Evolutionary conservation across 2,888 invertebrate species (phyloP), one percentile per base, ranked within the genome.

Genomic region (Xanthia icteritia): DNA sequence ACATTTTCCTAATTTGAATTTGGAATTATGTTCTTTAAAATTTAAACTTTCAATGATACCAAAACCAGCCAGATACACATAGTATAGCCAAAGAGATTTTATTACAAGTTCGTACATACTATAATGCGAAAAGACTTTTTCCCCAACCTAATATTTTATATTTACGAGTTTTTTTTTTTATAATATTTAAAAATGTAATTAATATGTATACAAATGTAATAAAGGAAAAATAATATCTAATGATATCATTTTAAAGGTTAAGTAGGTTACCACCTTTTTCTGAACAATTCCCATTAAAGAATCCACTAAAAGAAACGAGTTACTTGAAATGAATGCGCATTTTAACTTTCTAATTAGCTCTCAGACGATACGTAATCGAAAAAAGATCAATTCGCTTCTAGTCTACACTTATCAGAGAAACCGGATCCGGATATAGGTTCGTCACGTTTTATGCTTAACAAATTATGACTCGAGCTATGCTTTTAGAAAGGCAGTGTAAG

Each of bases 311-410:
- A 48, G 20, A 48, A 48, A 39, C 31, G n/a, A 63, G 45, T 71
- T 15, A 20, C 27, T 45, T 51, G 23, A 23, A 9, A 56, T n/a
- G n/a, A 17, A 60, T 31, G 27, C 60, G 60, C 39, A 48, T 77
- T 68, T 36, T 36, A 75, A 79, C 84, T 79, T 82, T 82, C 83
- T 74, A 77, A 72, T 66, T 51, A 73, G 20, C 36, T 77, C 67
- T 69, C 48, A 61, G 27, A 79, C 20, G 17, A 67, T 48, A 75
- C 58, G 51, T 64, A 81, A 45, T 36, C 54, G 45, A n/a, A 66
- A 61, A 64, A 61, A 48, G 2, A 77, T 11, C 11, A 36, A 58
- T 54, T 81, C 54, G n/a, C 48, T 82, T 23, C 23, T 36, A 39
- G 68, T 54, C 15, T n/a, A 58, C 31, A 48, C 36, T 23, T 45